Percentiles rank a stretch among this genome's conserved stretches.
Conservation (phyloP, 2,113 vertebrate genomes). For the Caranx ignobilis region DNA sequence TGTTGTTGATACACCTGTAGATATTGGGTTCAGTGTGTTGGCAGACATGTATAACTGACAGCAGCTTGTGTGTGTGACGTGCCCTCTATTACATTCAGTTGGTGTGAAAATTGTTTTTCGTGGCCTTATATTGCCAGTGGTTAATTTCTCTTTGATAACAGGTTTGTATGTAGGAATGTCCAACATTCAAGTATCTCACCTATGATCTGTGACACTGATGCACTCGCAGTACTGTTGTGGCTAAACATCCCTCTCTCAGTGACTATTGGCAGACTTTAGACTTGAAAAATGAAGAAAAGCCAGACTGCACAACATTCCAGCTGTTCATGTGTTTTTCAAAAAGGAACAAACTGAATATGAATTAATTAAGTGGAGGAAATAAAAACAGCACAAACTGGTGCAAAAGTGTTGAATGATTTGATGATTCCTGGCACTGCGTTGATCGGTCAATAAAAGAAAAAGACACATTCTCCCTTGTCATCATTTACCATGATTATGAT, state of each 20-base stretch:
- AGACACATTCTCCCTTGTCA: constrained; percentile 19
- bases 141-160: constrained; percentile 71
- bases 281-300: constrained; percentile 22
- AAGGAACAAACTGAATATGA: not conserved
- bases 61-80: constrained; percentile 71
- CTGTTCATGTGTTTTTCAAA: constrained; percentile 26
- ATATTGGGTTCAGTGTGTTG: constrained; percentile 62
- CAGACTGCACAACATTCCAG: constrained; percentile 63
- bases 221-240: constrained; percentile 49
- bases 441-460: constrained; percentile 70
- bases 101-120: constrained; percentile 69
- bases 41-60: constrained; percentile 59
- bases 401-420: constrained; percentile 61
- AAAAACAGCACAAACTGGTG: constrained; percentile 46
- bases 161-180: constrained; percentile 68
- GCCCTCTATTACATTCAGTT: constrained; percentile 66
- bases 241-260: constrained; percentile 28
- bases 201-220: constrained; percentile 49
- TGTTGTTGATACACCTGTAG: constrained; percentile 70
- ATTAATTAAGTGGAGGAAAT: constrained; percentile 34
- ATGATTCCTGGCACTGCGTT: constrained; percentile 56
- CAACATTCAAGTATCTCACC: constrained; percentile 48
- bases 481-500: not conserved
- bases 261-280: constrained; percentile 40
- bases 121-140: constrained; percentile 76